These are phyloP conservation scores for Burhinus bistriatus DNA, from an alignment of 2,113 vertebrate genomes.

Conservation along the genomic window DNA sequence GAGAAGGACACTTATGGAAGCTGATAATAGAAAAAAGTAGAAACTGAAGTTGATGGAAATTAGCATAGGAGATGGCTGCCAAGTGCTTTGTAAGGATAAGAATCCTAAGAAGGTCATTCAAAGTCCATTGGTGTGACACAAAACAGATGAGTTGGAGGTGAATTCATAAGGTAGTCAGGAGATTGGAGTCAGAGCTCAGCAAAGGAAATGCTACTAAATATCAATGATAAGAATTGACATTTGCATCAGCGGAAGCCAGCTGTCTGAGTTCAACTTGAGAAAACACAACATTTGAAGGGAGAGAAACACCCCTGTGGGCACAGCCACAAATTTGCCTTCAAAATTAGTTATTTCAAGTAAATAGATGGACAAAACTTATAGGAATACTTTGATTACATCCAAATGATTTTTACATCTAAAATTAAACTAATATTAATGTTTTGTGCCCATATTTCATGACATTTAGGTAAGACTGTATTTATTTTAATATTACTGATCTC, in stretches of 20 bases:
- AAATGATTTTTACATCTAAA: not conserved
- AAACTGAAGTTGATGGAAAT: not conserved
- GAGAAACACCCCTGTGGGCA: not conserved
- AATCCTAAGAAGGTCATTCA: not conserved
- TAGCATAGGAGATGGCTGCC: not conserved
- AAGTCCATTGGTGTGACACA: not conserved
- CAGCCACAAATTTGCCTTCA: not conserved
- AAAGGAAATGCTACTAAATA: conserved; percentile 6
- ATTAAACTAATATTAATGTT: not conserved
- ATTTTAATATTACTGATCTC: not conserved
- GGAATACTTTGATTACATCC: not conserved
- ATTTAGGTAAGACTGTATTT: not conserved
- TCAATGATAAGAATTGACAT: conserved; percentile 1
- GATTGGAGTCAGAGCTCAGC: not conserved
- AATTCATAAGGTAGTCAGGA: not conserved
- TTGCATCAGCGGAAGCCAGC: not conserved
- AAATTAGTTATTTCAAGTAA: not conserved
- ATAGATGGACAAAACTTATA: not conserved
- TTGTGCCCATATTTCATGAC: not conserved
- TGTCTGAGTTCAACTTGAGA: not conserved
- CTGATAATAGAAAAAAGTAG: not conserved
- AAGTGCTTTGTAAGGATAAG: not conserved
- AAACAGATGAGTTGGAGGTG: not conserved
- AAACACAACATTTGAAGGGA: not conserved
- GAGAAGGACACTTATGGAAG: not conserved